These are phyloP conservation scores for Myiotriccus ornatus DNA, from an alignment of 2,797 vertebrate species.

Conservation along the genomic window DNA sequence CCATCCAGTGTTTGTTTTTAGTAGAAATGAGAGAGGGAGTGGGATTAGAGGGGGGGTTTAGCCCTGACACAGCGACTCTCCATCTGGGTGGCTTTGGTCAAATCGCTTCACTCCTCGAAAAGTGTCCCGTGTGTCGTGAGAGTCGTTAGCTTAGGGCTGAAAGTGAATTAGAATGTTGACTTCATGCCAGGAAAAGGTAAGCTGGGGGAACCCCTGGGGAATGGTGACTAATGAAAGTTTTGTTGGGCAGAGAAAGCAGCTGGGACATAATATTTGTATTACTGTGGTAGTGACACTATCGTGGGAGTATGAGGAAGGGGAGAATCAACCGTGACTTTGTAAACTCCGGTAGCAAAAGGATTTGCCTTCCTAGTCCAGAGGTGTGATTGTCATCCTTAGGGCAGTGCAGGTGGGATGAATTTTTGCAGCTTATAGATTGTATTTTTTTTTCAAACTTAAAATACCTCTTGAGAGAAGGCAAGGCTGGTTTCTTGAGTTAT, in stretches of 20 bases:
- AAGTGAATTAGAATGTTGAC: background rate
- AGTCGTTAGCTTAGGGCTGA: background rate
- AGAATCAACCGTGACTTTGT: background rate
- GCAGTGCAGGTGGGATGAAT: background rate
- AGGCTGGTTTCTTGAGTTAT: background rate
- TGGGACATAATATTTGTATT: background rate
- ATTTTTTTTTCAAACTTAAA: background rate
- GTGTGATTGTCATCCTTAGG: background rate
- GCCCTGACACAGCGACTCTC: background rate
- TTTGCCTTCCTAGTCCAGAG: background rate
- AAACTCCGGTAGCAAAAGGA: background rate
- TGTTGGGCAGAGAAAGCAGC: background rate
- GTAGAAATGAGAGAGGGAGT: background rate
- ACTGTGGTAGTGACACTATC: background rate
- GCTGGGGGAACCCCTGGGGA: background rate
- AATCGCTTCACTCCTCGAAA: background rate
- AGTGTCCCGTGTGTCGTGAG: background rate
- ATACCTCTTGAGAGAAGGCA: background rate
- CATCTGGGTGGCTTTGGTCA: background rate
- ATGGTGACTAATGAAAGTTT: background rate
- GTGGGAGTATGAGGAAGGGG: background rate
- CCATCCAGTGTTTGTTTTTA: background rate
- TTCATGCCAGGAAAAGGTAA: background rate
- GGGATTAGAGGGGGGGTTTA: background rate
- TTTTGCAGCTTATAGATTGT: background rate